A percentile compares a stretch with the other conserved stretches of the same genome.
phyloP scores from a whole-genome alignment of 2,113 vertebrate species.

The Phalacrocorax pelagicus region DNA sequence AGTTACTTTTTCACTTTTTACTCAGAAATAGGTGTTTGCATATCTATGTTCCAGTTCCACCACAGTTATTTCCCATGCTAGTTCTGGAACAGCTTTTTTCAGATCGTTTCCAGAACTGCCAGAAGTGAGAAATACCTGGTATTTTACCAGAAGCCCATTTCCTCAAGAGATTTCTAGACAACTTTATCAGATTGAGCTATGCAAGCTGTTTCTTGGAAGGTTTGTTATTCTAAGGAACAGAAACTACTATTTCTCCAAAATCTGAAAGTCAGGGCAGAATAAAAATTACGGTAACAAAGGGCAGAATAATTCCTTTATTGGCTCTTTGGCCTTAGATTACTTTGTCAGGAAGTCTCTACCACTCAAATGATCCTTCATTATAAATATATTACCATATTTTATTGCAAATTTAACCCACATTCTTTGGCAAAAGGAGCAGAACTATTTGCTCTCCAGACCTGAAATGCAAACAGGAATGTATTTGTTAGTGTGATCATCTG shows the following conservation, averaged over 20 bases:
- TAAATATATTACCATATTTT: slow-evolving; percentile 59
- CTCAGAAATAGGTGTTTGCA: background rate
- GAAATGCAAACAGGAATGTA: slow-evolving; percentile 33
- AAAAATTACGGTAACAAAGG: background rate
- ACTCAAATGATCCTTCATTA: slow-evolving; percentile 41
- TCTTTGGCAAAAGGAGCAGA: slow-evolving; percentile 55
- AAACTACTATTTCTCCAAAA: background rate
- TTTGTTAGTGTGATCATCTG: background rate
- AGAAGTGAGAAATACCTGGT: slow-evolving; percentile 28
- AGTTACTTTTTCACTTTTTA: background rate
- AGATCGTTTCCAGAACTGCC: slow-evolving; percentile 8
- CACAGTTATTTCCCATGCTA: background rate
- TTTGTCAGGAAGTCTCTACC: slow-evolving; percentile 22
- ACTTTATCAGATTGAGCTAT: background rate
- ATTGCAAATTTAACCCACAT: slow-evolving; percentile 41
- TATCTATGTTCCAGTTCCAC: background rate
- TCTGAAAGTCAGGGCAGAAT: background rate
- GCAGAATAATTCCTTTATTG: background rate
- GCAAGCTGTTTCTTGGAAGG: background rate
- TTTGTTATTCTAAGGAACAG: background rate
- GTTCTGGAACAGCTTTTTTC: background rate
- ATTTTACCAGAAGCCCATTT: slow-evolving; percentile 26
- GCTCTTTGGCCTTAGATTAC: background rate
- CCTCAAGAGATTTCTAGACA: background rate
- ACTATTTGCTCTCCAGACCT: slow-evolving; percentile 37